A percentile compares a stretch with the other conserved stretches of the same genome.
Conservation (phyloP, 2,888 invertebrate genomes). For the Pandemis cinnamomeana region DNA sequence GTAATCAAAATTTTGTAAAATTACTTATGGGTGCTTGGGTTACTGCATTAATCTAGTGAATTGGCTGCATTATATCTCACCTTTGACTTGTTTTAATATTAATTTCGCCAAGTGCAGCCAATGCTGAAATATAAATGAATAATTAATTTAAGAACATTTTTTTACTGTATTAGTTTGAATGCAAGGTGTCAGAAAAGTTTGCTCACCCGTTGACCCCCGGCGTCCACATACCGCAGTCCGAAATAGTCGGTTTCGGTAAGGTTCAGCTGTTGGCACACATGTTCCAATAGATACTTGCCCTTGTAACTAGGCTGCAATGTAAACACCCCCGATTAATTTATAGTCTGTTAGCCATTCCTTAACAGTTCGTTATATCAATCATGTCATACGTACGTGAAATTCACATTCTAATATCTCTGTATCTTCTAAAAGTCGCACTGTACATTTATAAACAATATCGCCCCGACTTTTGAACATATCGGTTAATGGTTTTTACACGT, state of each 20-base stretch:
- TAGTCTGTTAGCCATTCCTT: conserved; percentile 3
- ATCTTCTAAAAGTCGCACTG: conserved; percentile 95
- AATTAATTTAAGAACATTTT: not conserved
- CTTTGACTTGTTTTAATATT: conserved; percentile 96
- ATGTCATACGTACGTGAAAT: conserved; percentile 87
- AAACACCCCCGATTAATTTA: conserved; percentile 22
- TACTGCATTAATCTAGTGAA: not conserved
- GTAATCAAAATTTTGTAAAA: no score
- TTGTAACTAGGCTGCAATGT: conserved; percentile 92
- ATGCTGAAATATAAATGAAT: conserved; percentile 87
- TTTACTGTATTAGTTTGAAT: not conserved
- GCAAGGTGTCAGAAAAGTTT: conserved; percentile 31
- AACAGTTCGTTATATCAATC: conserved; percentile 6
- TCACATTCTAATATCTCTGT: conserved; percentile 96
- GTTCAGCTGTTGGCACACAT: conserved; percentile 95
- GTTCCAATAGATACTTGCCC: conserved; percentile 94
- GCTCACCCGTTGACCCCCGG: conserved; percentile 93
- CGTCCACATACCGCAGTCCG: conserved; percentile 96
- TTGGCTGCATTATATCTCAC: conserved; percentile 72
- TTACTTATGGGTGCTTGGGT: not conserved
- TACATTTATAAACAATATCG: conserved; percentile 93
- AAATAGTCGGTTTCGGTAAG: conserved; percentile 97
- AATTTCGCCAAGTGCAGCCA: conserved; percentile 97
- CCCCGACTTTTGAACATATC: conserved; percentile 88
- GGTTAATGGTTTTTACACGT: conserved; percentile 39